Evolutionary conservation across 2,113 vertebrate genomes (phyloP).

Genomic region (Anolis sagrei): DNA sequence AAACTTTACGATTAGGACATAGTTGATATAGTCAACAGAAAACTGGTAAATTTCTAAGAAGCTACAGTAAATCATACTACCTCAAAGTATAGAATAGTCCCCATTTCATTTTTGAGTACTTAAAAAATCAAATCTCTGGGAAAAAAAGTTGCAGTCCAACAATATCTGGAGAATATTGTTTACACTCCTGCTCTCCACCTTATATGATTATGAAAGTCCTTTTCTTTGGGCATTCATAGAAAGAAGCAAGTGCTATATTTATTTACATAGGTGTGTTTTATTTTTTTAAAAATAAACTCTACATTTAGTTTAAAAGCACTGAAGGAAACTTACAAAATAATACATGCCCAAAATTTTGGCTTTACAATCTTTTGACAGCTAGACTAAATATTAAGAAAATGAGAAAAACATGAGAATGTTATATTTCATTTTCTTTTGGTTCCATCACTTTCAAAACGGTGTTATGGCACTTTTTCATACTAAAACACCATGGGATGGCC

Average conservation of each 20-base stretch:
- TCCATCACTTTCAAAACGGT: constrained; percentile 31
- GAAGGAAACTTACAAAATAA: not conserved
- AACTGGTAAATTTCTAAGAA: not conserved
- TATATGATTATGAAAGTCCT: not conserved
- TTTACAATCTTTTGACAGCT: not conserved
- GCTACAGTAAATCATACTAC: not conserved
- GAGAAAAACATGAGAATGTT: not conserved
- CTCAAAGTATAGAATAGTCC: not conserved
- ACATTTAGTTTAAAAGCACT: not conserved
- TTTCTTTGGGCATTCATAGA: not conserved
- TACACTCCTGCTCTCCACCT: not conserved
- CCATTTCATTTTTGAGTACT: not conserved
- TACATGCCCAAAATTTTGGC: not conserved
- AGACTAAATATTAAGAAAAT: not conserved
- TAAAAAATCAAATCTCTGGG: not conserved
- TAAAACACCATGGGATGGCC: constrained; percentile 37
- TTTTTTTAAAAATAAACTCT: not conserved
- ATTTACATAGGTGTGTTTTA: not conserved
- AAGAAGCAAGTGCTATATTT: not conserved
- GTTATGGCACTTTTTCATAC: constrained; percentile 29
- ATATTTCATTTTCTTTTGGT: not conserved
- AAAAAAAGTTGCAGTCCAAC: not conserved
- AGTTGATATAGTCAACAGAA: not conserved
- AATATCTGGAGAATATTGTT: not conserved
- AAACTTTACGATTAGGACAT: not conserved